Conservation (phyloP, 2,797 vertebrate species). For the Peromyscus nudipes region DNA sequence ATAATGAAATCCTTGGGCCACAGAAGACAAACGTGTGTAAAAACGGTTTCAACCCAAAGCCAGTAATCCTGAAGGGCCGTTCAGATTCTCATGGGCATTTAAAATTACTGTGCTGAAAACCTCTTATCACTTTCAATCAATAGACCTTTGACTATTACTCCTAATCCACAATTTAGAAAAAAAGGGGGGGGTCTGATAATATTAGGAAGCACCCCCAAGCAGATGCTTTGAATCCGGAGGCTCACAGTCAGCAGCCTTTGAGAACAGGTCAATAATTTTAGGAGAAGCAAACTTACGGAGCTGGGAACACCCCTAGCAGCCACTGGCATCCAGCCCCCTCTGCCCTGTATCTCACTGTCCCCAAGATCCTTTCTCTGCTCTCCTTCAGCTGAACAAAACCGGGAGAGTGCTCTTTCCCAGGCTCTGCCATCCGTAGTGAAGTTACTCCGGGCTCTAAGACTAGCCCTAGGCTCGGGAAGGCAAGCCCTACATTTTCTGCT, state of each 20-base stretch:
- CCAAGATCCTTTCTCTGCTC: background rate
- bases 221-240: background rate
- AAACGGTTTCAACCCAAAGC: conserved; percentile 42
- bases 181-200: background rate
- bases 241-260: background rate
- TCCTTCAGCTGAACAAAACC: background rate
- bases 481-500: background rate
- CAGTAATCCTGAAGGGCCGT: conserved; percentile 39
- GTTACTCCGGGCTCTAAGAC: background rate
- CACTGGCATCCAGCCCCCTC: background rate
- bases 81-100: background rate
- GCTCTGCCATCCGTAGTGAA: background rate
- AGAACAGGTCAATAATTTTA: background rate
- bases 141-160: background rate
- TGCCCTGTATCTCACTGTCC: background rate
- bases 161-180: background rate
- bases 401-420: fast-evolving
- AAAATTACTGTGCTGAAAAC: conserved; percentile 53
- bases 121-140: conserved; percentile 59
- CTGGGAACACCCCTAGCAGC: background rate
- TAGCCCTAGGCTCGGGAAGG: background rate
- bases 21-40: conserved; percentile 23
- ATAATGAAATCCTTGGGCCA: conserved; percentile 23
- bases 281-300: background rate
- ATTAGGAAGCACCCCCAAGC: background rate